Evolutionary conservation across 2,888 invertebrate species (phyloP).

Genomic region (Polyommatus icarus): DNA sequence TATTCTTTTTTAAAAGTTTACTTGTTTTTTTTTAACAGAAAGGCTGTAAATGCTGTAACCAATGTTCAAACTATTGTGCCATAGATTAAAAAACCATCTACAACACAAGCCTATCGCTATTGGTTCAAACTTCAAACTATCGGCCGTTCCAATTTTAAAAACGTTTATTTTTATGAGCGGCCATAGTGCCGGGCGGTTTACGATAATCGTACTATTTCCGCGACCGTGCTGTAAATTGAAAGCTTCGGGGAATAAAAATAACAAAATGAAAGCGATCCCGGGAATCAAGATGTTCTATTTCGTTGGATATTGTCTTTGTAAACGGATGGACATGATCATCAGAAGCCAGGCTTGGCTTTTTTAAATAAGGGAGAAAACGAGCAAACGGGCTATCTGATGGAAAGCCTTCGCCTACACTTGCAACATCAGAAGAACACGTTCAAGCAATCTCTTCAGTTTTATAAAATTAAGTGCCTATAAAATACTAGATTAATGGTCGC

Average conservation of each 20-base stretch:
- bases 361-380: too few relatives aligned
- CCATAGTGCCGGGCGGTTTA: slow-evolving; percentile 38
- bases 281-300: slow-evolving; percentile 53
- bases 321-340: background rate
- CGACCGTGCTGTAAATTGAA: slow-evolving; percentile 59
- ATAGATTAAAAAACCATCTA: background rate
- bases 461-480: too few relatives aligned
- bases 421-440: too few relatives aligned
- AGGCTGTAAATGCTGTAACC: too few relatives aligned
- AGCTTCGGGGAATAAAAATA: slow-evolving; percentile 60
- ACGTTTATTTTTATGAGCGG: slow-evolving; percentile 29
- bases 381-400: too few relatives aligned
- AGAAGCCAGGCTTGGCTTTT: background rate
- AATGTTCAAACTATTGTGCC: too few relatives aligned
- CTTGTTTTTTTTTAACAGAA: too few relatives aligned
- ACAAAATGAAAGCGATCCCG: slow-evolving; percentile 68
- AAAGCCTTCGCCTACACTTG: too few relatives aligned
- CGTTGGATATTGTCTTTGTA: background rate
- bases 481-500: too few relatives aligned
- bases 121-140: background rate
- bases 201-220: slow-evolving; percentile 46
- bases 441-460: too few relatives aligned
- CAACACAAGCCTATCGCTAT: background rate
- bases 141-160: slow-evolving; percentile 20
- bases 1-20: too few relatives aligned